These are phyloP conservation scores for Drosophila tristis DNA, from an alignment of 1,140 invertebrate species.

Conservation along the genomic window DNA sequence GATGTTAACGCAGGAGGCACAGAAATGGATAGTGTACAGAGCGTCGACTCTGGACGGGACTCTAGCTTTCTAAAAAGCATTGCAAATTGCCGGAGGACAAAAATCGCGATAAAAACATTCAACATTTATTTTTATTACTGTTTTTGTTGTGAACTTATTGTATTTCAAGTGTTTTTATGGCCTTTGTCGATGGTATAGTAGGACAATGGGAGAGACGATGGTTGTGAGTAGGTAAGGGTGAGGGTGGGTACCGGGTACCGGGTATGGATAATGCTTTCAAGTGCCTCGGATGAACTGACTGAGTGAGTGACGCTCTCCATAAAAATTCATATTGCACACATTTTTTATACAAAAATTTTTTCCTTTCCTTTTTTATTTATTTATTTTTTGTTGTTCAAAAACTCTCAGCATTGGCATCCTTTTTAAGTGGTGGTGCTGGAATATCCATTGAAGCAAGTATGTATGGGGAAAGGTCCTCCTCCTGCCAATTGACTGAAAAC, in stretches of 20 bases:
- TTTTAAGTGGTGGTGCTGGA: too few species aligned
- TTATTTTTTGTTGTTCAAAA: too few species aligned
- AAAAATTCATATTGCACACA: constrained; percentile 38
- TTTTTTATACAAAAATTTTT: background rate
- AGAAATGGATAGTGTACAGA: background rate
- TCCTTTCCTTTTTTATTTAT: too few species aligned
- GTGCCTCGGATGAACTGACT: constrained; percentile 24
- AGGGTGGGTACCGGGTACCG: background rate
- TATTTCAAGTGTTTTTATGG: constrained; percentile 71
- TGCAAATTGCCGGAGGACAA: constrained; percentile 70
- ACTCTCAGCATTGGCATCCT: too few species aligned
- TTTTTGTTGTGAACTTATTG: constrained; percentile 67
- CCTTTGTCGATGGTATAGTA: background rate
- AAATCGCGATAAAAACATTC: constrained; percentile 74
- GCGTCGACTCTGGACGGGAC: constrained; percentile 2
- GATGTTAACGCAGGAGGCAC: background rate
- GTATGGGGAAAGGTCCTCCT: too few species aligned
- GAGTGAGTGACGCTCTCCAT: constrained; percentile 34
- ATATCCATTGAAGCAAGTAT: too few species aligned
- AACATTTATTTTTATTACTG: constrained; percentile 69
- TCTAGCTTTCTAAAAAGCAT: constrained; percentile 52
- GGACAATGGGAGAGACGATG: background rate
- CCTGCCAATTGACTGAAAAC: too few species aligned
- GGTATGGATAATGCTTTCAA: constrained; percentile 20
- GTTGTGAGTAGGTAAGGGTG: background rate